Evolutionary conservation across 2,888 invertebrate species (phyloP).

Genomic region (Lepeophtheirus nordmannii): DNA sequence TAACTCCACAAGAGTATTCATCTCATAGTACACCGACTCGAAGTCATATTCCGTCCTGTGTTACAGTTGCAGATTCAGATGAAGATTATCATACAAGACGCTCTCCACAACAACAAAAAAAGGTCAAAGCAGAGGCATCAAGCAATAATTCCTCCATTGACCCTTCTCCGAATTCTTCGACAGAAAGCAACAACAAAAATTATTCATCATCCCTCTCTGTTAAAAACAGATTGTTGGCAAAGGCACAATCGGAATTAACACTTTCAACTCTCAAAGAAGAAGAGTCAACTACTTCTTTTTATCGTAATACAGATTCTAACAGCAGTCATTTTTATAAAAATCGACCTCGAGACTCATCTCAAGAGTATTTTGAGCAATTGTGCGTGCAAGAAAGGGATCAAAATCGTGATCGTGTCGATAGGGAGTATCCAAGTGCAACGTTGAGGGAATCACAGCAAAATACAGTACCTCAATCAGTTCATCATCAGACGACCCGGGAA

Average conservation of each 20-base stretch:
- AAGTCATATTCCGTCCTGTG: conserved; percentile 60
- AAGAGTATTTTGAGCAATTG: conserved; percentile 10
- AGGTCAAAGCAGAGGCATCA: conserved; percentile 9
- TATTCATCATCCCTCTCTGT: conserved; percentile 12
- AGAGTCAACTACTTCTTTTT: neutral
- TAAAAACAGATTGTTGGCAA: neutral
- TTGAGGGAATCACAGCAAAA: too few species aligned
- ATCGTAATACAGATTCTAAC: neutral
- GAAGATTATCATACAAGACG: conserved; percentile 44
- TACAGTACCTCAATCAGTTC: neutral
- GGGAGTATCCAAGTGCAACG: too few species aligned
- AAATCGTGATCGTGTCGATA: neutral
- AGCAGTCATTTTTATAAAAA: neutral
- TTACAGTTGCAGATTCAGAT: conserved; percentile 59
- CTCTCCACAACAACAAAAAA: conserved; percentile 33
- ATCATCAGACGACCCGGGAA: neutral
- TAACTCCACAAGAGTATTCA: conserved; percentile 26
- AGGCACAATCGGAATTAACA: neutral
- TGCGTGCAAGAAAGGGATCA: neutral
- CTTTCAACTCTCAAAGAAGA: neutral
- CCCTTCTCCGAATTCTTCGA: neutral
- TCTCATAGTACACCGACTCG: conserved; percentile 34
- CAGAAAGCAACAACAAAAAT: neutral
- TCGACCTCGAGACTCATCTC: neutral
- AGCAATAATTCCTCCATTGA: conserved; percentile 11